Evolutionary conservation across 2,888 invertebrate species (phyloP).

Genomic region (Drosophila engyochracea): DNA sequence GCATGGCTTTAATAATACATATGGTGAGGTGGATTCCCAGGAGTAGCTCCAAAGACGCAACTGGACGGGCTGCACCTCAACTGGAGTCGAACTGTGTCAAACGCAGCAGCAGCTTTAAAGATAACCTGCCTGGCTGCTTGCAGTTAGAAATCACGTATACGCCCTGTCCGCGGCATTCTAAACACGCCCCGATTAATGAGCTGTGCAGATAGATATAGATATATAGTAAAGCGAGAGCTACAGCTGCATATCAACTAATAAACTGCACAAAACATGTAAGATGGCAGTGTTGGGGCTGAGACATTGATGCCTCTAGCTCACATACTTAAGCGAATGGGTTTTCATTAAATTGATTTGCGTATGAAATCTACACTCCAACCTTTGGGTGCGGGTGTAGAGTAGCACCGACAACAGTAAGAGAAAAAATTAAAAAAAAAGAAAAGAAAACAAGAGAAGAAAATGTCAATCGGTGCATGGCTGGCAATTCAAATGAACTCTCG

Average conservation of each 20-base stretch:
- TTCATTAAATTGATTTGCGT: neutral
- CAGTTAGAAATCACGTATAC: constrained; percentile 48
- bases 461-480: constrained; percentile 31
- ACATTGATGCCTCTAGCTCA: neutral
- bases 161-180: constrained; percentile 40
- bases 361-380: neutral
- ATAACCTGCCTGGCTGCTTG: constrained; percentile 16
- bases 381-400: neutral
- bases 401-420: neutral
- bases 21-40: constrained; percentile 17
- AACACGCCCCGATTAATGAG: constrained; percentile 32
- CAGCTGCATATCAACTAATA: constrained; percentile 10
- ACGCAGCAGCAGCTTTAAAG: neutral
- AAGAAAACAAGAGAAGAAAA: neutral
- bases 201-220: neutral
- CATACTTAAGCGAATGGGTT: neutral
- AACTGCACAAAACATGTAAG: neutral
- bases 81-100: constrained; percentile 34
- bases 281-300: neutral
- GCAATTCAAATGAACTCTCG: constrained; percentile 44
- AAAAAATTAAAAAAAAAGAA: neutral
- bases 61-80: constrained; percentile 8
- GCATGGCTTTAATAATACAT: constrained; percentile 31
- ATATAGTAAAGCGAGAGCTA: neutral
- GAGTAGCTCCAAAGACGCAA: neutral